These are phyloP conservation scores for Drosophila mimetica DNA, from an alignment of 2,888 invertebrate species.

Conservation along the genomic window DNA sequence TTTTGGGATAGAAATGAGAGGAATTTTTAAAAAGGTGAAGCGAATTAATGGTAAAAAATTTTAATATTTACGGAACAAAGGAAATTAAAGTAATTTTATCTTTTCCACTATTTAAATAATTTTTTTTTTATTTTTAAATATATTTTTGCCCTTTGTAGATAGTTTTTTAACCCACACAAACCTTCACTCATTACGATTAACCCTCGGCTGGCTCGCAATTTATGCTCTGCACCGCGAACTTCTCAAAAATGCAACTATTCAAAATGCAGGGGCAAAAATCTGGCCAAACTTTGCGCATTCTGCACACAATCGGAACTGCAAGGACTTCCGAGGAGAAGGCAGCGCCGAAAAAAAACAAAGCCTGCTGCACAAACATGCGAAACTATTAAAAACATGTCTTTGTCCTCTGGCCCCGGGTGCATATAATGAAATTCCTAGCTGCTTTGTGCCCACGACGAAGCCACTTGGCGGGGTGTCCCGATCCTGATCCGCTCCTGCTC, in stretches of 20 bases:
- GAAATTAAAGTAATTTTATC: too few relatives aligned
- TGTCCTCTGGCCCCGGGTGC: conserved; percentile 64
- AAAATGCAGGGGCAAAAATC: conserved; percentile 50
- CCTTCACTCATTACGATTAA: conserved; percentile 26
- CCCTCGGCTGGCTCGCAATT: conserved; percentile 24
- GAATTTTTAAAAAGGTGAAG: not conserved
- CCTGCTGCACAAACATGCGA: conserved; percentile 68
- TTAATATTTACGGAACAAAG: too few relatives aligned
- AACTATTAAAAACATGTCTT: conserved; percentile 78
- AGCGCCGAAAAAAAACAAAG: conserved; percentile 20
- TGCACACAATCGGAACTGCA: conserved; percentile 25
- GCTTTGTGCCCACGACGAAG: conserved; percentile 43
- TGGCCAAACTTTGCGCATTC: conserved; percentile 35
- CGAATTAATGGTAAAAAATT: too few relatives aligned
- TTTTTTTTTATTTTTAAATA: too few relatives aligned
- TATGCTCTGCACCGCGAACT: conserved; percentile 31
- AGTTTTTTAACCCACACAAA: not conserved
- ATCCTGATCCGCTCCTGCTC: not conserved
- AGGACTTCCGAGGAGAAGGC: not conserved
- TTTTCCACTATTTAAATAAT: too few relatives aligned
- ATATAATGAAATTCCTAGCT: conserved; percentile 76
- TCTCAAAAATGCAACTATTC: conserved; percentile 64
- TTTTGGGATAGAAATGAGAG: not conserved
- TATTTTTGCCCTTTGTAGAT: not conserved
- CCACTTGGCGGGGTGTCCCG: conserved; percentile 45